These are phyloP conservation scores for Caenorhabditis sp. DNA, from an alignment of 2,888 invertebrate genomes.

Conservation along the genomic window DNA sequence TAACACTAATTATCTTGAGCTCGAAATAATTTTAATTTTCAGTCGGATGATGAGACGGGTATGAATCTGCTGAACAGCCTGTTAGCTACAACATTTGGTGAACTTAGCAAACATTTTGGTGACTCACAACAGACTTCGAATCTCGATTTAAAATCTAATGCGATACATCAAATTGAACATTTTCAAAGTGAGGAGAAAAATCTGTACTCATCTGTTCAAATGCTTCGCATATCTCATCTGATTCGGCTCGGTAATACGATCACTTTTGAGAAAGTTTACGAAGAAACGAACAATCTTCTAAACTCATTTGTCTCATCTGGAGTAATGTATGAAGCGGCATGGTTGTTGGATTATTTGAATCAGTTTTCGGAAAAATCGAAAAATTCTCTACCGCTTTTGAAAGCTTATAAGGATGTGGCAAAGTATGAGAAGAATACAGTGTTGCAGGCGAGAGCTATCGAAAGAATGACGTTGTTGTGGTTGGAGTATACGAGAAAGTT, in stretches of 20 bases:
- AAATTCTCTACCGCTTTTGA: constrained; percentile 20
- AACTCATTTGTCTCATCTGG: constrained; percentile 24
- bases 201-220: constrained; percentile 38
- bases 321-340: constrained; percentile 41
- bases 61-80: constrained; percentile 30
- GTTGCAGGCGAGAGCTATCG: constrained; percentile 31
- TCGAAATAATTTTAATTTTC: not conserved
- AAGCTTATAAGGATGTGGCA: constrained; percentile 35
- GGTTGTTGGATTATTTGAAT: constrained; percentile 34
- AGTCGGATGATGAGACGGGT: constrained; percentile 25
- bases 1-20: too few relatives aligned
- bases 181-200: constrained; percentile 25
- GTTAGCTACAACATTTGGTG: constrained; percentile 24
- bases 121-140: constrained; percentile 26
- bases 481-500: constrained; percentile 12
- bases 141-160: constrained; percentile 18
- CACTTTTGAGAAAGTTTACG: constrained; percentile 24
- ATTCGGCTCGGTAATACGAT: constrained; percentile 35
- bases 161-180: constrained; percentile 12
- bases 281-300: constrained; percentile 25
- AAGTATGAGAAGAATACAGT: constrained; percentile 28
- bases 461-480: constrained; percentile 38
- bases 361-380: constrained; percentile 21
- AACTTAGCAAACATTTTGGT: constrained; percentile 19
- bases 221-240: constrained; percentile 35